phyloP scores from a whole-genome alignment of 1,140 invertebrate species.

The Drosophila malerkotliana region DNA sequence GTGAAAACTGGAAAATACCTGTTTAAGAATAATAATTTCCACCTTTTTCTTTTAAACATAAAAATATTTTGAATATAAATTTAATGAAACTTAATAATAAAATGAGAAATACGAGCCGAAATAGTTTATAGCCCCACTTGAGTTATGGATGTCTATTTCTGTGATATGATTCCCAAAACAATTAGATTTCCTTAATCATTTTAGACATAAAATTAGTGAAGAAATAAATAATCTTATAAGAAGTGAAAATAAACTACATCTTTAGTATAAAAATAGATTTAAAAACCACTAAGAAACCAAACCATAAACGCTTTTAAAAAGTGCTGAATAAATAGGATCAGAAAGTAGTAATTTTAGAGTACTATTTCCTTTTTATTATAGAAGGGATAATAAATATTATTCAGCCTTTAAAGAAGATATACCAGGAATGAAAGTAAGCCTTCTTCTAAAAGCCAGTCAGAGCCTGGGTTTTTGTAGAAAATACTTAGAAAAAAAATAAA shows the following conservation, averaged over 20 bases:
- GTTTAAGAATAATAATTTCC: not conserved
- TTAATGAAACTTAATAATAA: not conserved
- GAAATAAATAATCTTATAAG: not conserved
- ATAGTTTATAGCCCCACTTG: no score
- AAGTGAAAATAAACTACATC: no score
- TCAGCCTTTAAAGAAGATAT: slow-evolving; percentile 21
- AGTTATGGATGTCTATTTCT: not conserved
- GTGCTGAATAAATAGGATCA: no score
- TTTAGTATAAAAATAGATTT: no score
- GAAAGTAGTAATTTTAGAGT: slow-evolving; percentile 5
- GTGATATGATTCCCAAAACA: not conserved
- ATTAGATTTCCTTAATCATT: not conserved
- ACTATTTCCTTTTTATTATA: slow-evolving; percentile 30
- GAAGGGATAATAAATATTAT: slow-evolving; percentile 26
- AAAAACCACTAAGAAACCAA: no score
- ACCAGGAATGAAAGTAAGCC: not conserved
- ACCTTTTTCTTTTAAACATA: not conserved
- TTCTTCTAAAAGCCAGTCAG: not conserved
- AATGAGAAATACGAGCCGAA: no score
- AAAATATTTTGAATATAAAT: not conserved
- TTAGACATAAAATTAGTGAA: not conserved
- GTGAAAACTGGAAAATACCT: not conserved
- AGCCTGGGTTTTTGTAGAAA: not conserved
- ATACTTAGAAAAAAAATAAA: not conserved
- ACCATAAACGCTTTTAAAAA: no score